Base-by-base conservation (phyloP, 2,797 vertebrate genomes). In the Cryptoprocta ferox region DNA sequence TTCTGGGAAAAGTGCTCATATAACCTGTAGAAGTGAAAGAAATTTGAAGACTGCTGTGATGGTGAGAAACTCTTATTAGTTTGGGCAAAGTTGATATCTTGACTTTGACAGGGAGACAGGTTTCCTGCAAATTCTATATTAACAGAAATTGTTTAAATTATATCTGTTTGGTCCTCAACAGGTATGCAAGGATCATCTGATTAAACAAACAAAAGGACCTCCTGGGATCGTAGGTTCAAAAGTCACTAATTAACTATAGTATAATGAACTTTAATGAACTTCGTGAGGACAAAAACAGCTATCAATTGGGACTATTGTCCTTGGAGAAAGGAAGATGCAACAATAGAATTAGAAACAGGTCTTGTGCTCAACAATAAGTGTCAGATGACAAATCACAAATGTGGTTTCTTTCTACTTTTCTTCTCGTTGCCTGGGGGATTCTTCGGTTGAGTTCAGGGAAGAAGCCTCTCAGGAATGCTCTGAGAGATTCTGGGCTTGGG, bases 151-250 rank as follows among this genome's bases (percentile, higher is more conserved):
- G n/a, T 88, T 5, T 56, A 66, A 37, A 6, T 93, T 73, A 80
- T 93, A 93, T 83, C 48, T 85, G 12, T 66, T 84, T 87, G 39
- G 9, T 95, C 90, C 59, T 73, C 70, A 82, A 53, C 8, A 50
- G 81, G 50, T 68, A 13, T 88, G 48, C n/a, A 88, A 59, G 19
- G n/a, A 73, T 89, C 39, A 94, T 70, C 35, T 87, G 61, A 68
- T 89, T 63, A 94, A 84, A 75, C 59, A 91, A 92, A 68, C 56
- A 89, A 81, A 83, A 71, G 13, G 13, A 59, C 0, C 65, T 73
- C 28, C 68, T 91, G 86, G 93, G 87, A 95, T 75, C 18, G 10
- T 21, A 61, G 75, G 18, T 93, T 83, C 71, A 95, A 90, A 96
- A 93, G 76, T 66, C 5, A 0, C n/a, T 83, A 95, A 84, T 95